Evolutionary conservation across 2,888 invertebrate species (phyloP).

Genomic region (Sympetrum striolatum): DNA sequence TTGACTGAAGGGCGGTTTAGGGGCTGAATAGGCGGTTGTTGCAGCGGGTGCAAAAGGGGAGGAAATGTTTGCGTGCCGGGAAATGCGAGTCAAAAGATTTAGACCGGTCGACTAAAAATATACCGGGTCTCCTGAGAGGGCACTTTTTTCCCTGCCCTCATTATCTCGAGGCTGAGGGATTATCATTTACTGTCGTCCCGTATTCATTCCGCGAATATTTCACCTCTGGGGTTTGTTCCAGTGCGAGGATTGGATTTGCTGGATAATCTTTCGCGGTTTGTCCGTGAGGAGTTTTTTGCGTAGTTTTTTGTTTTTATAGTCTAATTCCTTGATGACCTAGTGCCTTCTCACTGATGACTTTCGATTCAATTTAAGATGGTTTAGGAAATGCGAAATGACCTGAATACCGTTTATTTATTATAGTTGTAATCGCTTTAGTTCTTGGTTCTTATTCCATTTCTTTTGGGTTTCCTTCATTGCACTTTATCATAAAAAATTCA

Average conservation of each 20-base stretch:
- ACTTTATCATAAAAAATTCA: no score
- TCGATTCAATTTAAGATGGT: no score
- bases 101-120: not conserved
- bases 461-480: no score
- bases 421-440: no score
- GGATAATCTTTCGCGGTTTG: not conserved
- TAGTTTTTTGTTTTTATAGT: no score
- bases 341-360: not conserved
- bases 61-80: conserved; percentile 8
- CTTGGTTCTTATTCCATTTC: no score
- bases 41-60: not conserved
- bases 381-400: no score
- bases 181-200: not conserved
- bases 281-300: no score
- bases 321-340: not conserved
- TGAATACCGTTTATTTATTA: no score
- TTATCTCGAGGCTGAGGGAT: not conserved
- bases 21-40: not conserved
- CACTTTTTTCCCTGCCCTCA: not conserved
- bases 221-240: not conserved
- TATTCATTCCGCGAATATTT: not conserved
- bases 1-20: not conserved
- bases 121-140: not conserved
- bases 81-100: conserved; percentile 22
- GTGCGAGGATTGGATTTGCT: not conserved